A percentile compares a stretch with the other conserved stretches of the same genome.
phyloP scores from a whole-genome alignment of 2,113 vertebrate species.

The Fregata magnificens region DNA sequence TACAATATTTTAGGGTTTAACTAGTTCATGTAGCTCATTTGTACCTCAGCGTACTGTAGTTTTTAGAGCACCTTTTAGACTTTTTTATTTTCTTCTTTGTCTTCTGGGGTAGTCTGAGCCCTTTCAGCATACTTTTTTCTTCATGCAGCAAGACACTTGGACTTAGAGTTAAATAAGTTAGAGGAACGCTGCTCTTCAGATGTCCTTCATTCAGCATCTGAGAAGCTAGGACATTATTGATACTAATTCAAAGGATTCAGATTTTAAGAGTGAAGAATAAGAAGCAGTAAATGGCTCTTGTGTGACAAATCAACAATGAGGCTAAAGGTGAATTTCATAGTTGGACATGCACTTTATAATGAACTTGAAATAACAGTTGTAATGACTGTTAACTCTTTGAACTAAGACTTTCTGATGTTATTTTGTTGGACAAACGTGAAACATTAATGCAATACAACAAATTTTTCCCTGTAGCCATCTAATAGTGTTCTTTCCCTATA shows the following conservation, averaged over 20 bases:
- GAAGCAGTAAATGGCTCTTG: slow-evolving; percentile 44
- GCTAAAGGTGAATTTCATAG: slow-evolving; percentile 28
- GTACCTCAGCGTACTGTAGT: not conserved
- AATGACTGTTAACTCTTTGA: slow-evolving; percentile 11
- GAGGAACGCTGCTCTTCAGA: slow-evolving; percentile 41
- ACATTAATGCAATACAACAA: not conserved
- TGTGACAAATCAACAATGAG: slow-evolving; percentile 46
- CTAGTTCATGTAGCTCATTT: not conserved
- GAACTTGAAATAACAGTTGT: not conserved
- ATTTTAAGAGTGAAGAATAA: slow-evolving; percentile 57
- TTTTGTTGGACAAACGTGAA: not conserved
- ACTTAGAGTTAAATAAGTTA: slow-evolving; percentile 51
- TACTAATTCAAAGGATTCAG: slow-evolving; percentile 56
- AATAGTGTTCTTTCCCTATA: not conserved
- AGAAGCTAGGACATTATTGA: slow-evolving; percentile 30
- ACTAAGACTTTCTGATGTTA: not conserved
- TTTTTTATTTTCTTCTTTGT: not conserved
- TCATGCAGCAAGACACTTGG: not conserved
- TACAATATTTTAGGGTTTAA: not conserved
- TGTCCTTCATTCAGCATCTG: slow-evolving; percentile 56
- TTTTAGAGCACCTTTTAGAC: not conserved
- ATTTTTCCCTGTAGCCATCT: not conserved
- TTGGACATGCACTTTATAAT: not conserved
- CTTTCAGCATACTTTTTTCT: slow-evolving; percentile 18
- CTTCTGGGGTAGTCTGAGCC: not conserved